Base-by-base conservation (phyloP, 2,113 vertebrate species). In the Saguinus imperator region DNA sequence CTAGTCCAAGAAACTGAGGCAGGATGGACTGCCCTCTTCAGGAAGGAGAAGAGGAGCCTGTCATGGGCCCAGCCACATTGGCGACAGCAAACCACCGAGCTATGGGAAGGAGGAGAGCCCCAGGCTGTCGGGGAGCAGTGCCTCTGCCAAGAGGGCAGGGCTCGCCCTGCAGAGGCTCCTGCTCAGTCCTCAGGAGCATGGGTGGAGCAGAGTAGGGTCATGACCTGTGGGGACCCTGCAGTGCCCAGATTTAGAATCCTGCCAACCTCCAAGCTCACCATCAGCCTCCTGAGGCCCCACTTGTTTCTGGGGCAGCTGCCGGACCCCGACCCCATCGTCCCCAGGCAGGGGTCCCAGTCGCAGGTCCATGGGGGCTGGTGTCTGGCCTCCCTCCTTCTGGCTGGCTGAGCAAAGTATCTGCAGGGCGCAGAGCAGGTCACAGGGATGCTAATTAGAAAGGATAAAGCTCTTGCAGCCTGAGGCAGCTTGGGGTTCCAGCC, bases 151-250 rank as follows among this genome's bases (percentile, higher is more conserved):
- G 68, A 70, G 68, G 35, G 16, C 18, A 70, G 45, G n/a, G 37
- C 37, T 9, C 0, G 0, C 70, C 70, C 40, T n/a, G 75, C 27
- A 73, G 37, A 7, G 61, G 50, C 27, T 25, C 29, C 29, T 13
- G 43, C 57, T 2, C 0, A 2, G 3, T 58, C 20, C 37, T 4
- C 2, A 17, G 43, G 73, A n/a, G 45, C 5, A 1, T 0, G 16
- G 37, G 4, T 4, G 7, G 77, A 12, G 16, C 1, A 0, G 3
- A 18, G 11, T 58, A 35, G 61, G 32, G n/a, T 10, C 3, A 0
- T 21, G 25, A 29, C 37, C 29, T 25, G 8, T 16, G n/a, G 57
- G 35, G 6, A 32, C n/a, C 3, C 1, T 4, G 25, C 45, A 14
- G 17, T 2, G 8, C 21, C 6, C 16, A 1, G 68, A 32, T 3